Evolutionary conservation across 2,888 invertebrate genomes (phyloP).

Genomic region (Neoscelio sp.): DNA sequence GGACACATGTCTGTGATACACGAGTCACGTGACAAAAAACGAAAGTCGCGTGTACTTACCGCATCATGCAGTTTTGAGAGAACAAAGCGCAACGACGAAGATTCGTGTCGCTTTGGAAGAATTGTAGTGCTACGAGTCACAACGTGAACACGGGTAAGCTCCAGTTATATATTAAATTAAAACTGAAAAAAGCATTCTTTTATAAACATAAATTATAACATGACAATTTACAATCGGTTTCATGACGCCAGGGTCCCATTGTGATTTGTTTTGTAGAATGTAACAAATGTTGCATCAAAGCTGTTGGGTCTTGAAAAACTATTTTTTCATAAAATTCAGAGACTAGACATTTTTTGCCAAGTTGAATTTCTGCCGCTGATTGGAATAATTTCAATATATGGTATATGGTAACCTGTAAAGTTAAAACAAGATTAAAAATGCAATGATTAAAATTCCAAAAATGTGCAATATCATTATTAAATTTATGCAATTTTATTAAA

Average conservation of each 20-base stretch:
- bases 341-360: slow-evolving; percentile 89
- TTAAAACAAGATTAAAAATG: background rate
- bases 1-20: too few species aligned
- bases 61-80: too few species aligned
- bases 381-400: slow-evolving; percentile 98
- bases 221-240: slow-evolving; percentile 96
- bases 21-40: too few species aligned
- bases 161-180: too few species aligned
- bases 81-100: too few species aligned
- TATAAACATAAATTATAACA: too few species aligned
- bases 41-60: too few species aligned
- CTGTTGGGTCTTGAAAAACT: slow-evolving; percentile 95
- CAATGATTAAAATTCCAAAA: too few species aligned
- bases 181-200: too few species aligned
- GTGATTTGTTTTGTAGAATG: slow-evolving; percentile 90
- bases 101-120: too few species aligned
- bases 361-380: slow-evolving; percentile 84
- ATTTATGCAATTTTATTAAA: background rate
- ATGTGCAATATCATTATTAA: background rate
- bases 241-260: slow-evolving; percentile 91
- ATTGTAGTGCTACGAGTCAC: too few species aligned
- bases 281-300: slow-evolving; percentile 94
- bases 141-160: too few species aligned
- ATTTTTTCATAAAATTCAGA: slow-evolving; percentile 98
- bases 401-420: slow-evolving; percentile 94